Evolutionary conservation across 2,888 invertebrate species (phyloP).

Genomic region (Ormyrus nitidulus): DNA sequence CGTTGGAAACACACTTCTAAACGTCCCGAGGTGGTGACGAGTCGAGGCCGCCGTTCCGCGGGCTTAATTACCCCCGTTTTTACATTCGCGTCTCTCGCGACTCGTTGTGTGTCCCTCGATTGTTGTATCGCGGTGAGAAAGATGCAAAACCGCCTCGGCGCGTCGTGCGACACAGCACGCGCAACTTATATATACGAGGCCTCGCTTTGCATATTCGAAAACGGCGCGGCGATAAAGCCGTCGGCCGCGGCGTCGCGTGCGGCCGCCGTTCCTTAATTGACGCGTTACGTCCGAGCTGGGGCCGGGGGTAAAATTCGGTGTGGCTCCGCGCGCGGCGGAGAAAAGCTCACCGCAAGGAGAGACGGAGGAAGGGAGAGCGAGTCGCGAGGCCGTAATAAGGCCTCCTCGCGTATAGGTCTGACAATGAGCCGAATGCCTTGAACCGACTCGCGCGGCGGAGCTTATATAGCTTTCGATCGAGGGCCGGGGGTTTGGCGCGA

Average conservation of each 20-base stretch:
- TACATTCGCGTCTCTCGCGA: neutral
- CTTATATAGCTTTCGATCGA: too few relatives aligned
- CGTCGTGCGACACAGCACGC: neutral
- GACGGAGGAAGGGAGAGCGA: slow-evolving; percentile 55
- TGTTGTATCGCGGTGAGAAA: too few relatives aligned
- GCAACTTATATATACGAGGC: neutral
- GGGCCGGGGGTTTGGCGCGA: too few relatives aligned
- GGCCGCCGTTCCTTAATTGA: too few relatives aligned
- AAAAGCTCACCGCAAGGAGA: neutral
- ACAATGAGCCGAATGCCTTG: slow-evolving; percentile 73
- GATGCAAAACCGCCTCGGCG: too few relatives aligned
- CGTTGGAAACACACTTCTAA: too few relatives aligned
- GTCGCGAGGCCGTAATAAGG: slow-evolving; percentile 64
- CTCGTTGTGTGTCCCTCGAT: too few relatives aligned
- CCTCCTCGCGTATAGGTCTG: slow-evolving; percentile 56
- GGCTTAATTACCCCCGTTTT: slow-evolving; percentile 9
- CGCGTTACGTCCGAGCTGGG: too few relatives aligned
- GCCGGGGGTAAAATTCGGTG: too few relatives aligned
- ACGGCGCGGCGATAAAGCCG: slow-evolving; percentile 1
- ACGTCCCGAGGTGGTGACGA: neutral
- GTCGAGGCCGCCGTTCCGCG: slow-evolving; percentile 7
- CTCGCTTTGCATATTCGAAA: neutral
- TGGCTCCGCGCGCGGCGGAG: neutral
- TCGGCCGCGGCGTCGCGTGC: neutral
- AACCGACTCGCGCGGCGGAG: neutral